Evolutionary conservation across 2,888 invertebrate genomes (phyloP).

Genomic region (Phrixothrix hirtus): DNA sequence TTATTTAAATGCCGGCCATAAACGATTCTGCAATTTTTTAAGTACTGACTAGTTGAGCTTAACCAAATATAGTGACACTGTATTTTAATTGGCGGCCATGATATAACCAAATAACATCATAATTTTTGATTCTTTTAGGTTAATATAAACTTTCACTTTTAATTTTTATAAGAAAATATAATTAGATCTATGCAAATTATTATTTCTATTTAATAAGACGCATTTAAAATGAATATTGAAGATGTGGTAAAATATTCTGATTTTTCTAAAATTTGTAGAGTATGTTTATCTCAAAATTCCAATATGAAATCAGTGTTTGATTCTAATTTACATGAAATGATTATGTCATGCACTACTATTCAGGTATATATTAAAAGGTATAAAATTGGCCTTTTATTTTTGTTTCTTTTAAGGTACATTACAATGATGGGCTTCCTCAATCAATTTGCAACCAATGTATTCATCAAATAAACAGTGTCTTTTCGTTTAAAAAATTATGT

Average conservation of each 20-base stretch:
- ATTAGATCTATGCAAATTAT: too few relatives aligned
- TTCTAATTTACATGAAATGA: conserved; percentile 22
- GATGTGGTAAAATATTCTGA: conserved; percentile 13
- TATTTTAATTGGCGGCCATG: too few relatives aligned
- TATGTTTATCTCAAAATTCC: conserved; percentile 26
- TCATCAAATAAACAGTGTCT: conserved; percentile 35
- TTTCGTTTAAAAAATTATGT: conserved; percentile 41
- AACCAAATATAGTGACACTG: too few relatives aligned
- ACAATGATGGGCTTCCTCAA: conserved; percentile 43
- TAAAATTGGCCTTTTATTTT: not conserved
- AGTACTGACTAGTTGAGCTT: too few relatives aligned
- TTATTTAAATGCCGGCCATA: too few relatives aligned
- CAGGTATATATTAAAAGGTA: conserved; percentile 21
- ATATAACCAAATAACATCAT: too few relatives aligned
- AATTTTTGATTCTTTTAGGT: too few relatives aligned
- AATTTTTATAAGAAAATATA: too few relatives aligned
- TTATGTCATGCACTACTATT: conserved; percentile 25
- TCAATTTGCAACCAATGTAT: conserved; percentile 42
- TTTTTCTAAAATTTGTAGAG: conserved; percentile 31
- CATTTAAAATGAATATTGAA: conserved; percentile 5
- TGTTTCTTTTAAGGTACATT: conserved; percentile 41
- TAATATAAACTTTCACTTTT: too few relatives aligned
- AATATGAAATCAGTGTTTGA: conserved; percentile 33
- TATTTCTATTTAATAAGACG: too few relatives aligned
- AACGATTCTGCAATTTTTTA: too few relatives aligned